Conservation (phyloP, 2,113 vertebrate species). For the Morone chrysops region DNA sequence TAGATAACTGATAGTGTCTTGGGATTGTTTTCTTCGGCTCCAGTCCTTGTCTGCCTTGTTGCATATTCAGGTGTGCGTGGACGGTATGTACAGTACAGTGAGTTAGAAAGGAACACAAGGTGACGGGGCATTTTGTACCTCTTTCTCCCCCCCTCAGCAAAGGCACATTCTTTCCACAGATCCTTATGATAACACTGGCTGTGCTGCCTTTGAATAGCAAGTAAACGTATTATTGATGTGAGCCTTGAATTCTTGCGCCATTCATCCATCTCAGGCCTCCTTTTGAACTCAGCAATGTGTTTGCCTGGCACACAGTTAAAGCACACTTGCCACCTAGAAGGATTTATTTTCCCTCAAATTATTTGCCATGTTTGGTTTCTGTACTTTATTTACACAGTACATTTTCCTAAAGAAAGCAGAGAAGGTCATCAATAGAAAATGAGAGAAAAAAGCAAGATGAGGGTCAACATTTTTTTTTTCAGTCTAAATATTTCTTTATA, state of each 20-base stretch:
- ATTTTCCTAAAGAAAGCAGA: conserved; percentile 22
- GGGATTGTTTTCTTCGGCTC: conserved; percentile 9
- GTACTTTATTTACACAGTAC: conserved; percentile 4
- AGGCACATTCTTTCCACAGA: conserved; percentile 72
- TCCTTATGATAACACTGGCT: conserved; percentile 68
- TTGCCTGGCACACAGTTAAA: conserved; percentile 57
- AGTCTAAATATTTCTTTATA: not conserved
- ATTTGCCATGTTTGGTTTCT: not conserved
- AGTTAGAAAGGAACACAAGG: conserved; percentile 30
- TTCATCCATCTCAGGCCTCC: conserved; percentile 64
- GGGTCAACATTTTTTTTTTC: not conserved
- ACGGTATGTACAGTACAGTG: conserved; percentile 50
- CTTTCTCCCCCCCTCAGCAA: conserved; percentile 54
- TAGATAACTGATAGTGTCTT: not conserved
- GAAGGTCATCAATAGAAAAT: not conserved
- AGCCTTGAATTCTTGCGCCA: conserved; percentile 67
- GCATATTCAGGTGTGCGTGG: conserved; percentile 34
- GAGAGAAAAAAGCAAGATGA: not conserved
- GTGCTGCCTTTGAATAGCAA: conserved; percentile 60
- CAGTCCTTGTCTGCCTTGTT: conserved; percentile 1
- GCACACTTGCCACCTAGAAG: conserved; percentile 32
- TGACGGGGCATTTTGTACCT: conserved; percentile 49
- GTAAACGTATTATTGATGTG: conserved; percentile 63
- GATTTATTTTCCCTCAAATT: conserved; percentile 30
- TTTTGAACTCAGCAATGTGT: conserved; percentile 70